phyloP scores from a whole-genome alignment of 1,140 invertebrate species.

The Spodoptera litura region DNA sequence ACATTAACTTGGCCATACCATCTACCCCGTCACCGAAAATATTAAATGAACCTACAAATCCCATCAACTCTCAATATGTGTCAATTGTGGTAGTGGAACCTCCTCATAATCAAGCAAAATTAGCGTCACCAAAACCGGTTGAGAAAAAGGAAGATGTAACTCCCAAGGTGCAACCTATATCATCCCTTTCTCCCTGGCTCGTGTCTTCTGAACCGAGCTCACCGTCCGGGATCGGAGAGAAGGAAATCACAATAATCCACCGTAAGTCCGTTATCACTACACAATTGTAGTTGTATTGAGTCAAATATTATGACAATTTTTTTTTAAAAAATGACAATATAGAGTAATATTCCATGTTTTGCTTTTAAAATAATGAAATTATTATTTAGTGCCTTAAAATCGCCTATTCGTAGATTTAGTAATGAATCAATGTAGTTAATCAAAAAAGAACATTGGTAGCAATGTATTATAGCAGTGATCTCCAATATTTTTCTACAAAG shows the following conservation, averaged over 20 bases:
- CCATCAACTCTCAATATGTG: constrained; percentile 86
- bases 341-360: constrained; percentile 17
- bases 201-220: constrained; percentile 90
- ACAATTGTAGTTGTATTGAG: constrained; percentile 87
- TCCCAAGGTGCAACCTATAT: constrained; percentile 81
- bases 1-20: constrained; percentile 75
- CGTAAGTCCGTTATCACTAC: constrained; percentile 94
- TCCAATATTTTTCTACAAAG: constrained; percentile 19
- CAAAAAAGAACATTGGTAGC: no score
- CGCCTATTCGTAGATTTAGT: constrained; percentile 21
- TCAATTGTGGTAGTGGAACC: constrained; percentile 87
- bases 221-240: constrained; percentile 88
- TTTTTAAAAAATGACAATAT: constrained; percentile 23
- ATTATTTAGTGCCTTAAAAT: constrained; percentile 36
- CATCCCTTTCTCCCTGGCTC: constrained; percentile 91
- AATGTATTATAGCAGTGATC: constrained; percentile 41
- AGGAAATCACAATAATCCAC: constrained; percentile 88
- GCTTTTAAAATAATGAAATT: constrained; percentile 13
- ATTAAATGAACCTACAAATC: constrained; percentile 79
- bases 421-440: background rate
- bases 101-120: constrained; percentile 75
- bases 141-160: constrained; percentile 72
- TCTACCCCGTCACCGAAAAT: constrained; percentile 82
- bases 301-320: background rate
- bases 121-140: constrained; percentile 68